A percentile compares a stretch with the other conserved stretches of the same genome.
phyloP scores from a whole-genome alignment of 2,797 vertebrate species.

The Mionectes olivaceus region DNA sequence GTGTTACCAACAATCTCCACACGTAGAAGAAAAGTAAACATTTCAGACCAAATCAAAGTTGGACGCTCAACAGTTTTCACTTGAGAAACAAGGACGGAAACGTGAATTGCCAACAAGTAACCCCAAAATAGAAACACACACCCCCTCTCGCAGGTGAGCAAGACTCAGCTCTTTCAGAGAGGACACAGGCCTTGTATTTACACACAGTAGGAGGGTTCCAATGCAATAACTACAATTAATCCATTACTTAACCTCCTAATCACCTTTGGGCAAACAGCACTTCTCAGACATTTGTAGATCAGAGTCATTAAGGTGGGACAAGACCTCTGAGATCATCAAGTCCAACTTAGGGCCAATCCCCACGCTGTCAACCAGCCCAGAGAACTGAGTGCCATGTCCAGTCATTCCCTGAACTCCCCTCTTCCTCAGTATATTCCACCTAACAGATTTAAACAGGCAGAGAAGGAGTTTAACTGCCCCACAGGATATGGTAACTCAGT shows the following conservation, averaged over 20 bases:
- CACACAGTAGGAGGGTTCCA: neutral
- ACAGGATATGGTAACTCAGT: neutral
- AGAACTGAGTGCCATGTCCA: neutral
- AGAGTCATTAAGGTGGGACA: neutral
- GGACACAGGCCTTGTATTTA: neutral
- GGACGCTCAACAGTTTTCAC: neutral
- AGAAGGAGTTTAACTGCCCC: neutral
- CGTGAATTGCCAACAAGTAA: neutral
- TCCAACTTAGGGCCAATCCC: neutral
- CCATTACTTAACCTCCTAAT: neutral
- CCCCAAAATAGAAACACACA: neutral
- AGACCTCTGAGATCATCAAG: neutral
- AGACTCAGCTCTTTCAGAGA: neutral
- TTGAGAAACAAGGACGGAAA: neutral
- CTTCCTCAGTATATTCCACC: neutral
- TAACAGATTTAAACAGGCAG: neutral
- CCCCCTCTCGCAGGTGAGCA: neutral
- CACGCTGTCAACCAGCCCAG: neutral
- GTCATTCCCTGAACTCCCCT: neutral
- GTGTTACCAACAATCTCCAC: neutral
- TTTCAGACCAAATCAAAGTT: neutral
- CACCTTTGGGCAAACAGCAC: neutral
- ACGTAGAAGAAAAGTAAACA: neutral
- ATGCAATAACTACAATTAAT: constrained; percentile 6
- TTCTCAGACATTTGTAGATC: neutral